A percentile compares a stretch with the other conserved stretches of the same genome.
phyloP scores from a whole-genome alignment of 2,888 invertebrate genomes.

The Hololepta plana region DNA sequence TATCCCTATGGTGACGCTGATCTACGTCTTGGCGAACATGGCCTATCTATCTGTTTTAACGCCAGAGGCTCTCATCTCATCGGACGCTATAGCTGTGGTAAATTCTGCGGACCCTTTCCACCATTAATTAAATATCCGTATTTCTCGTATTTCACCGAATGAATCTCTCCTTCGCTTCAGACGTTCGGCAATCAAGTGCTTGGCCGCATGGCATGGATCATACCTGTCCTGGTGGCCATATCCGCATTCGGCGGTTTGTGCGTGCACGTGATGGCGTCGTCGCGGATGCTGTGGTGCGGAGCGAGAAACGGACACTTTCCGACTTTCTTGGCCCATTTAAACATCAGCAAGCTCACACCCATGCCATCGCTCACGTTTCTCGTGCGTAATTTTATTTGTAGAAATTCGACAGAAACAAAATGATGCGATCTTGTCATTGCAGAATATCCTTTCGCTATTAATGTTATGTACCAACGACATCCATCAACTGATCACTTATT shows the following conservation, averaged over 20 bases:
- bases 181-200: slow-evolving; percentile 67
- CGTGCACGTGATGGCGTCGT: slow-evolving; percentile 90
- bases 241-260: slow-evolving; percentile 87
- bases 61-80: slow-evolving; percentile 63
- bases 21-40: slow-evolving; percentile 77
- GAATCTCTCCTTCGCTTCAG: slow-evolving; percentile 29
- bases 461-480: slow-evolving; percentile 76
- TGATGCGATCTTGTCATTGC: slow-evolving; percentile 18
- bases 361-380: slow-evolving; percentile 66
- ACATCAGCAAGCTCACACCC: slow-evolving; percentile 56
- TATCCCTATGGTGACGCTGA: slow-evolving; percentile 68
- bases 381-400: slow-evolving; percentile 37
- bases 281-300: slow-evolving; percentile 82
- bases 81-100: slow-evolving; percentile 92
- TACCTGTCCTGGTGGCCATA: slow-evolving; percentile 82
- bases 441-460: slow-evolving; percentile 68
- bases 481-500: slow-evolving; percentile 74
- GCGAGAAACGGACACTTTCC: slow-evolving; percentile 82
- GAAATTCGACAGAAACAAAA: slow-evolving; percentile 1
- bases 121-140: background rate
- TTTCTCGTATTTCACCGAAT: background rate
- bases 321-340: slow-evolving; percentile 58
- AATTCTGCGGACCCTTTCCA: slow-evolving; percentile 21
- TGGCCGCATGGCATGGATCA: slow-evolving; percentile 57
- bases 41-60: slow-evolving; percentile 78